phyloP scores from a whole-genome alignment of 1,140 invertebrate species.

The Oryctes rhinoceros region DNA sequence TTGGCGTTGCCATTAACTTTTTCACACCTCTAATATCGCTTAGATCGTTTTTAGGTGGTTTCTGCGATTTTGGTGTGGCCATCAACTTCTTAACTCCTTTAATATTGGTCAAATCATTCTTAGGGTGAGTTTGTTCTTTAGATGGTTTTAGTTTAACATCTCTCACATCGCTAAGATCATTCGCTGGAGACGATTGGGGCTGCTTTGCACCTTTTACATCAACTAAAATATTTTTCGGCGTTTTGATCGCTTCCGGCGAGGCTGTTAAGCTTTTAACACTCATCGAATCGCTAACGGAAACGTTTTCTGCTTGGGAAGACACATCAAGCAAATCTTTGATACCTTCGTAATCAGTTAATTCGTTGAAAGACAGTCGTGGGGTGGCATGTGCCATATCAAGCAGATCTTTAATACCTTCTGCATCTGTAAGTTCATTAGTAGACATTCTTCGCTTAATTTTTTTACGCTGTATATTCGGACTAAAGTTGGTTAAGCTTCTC shows the following conservation, averaged over 20 bases:
- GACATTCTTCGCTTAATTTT: background rate
- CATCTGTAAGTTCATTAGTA: background rate
- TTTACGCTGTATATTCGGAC: background rate
- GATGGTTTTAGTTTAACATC: conserved; percentile 50
- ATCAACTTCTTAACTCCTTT: conserved; percentile 45
- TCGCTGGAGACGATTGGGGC: conserved; percentile 21
- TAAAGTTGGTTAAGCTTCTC: background rate
- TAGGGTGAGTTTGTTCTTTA: background rate
- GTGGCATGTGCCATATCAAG: background rate
- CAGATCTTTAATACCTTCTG: background rate
- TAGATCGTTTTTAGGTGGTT: conserved; percentile 60
- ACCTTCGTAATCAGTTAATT: background rate
- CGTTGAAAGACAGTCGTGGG: background rate
- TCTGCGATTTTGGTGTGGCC: conserved; percentile 50
- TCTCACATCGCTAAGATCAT: conserved; percentile 53
- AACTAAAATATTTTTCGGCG: conserved; percentile 58
- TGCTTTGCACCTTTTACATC: conserved; percentile 58
- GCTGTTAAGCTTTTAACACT: too few species aligned
- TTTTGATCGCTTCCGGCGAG: background rate
- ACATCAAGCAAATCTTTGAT: conserved; percentile 5
- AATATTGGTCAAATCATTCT: too few species aligned
- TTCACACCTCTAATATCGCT: conserved; percentile 60
- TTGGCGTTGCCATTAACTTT: conserved; percentile 50
- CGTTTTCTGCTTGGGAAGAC: background rate
- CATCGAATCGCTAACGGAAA: too few species aligned